Evolutionary conservation across 2,797 vertebrate species (phyloP).

Genomic region (Lerista edwardsae): DNA sequence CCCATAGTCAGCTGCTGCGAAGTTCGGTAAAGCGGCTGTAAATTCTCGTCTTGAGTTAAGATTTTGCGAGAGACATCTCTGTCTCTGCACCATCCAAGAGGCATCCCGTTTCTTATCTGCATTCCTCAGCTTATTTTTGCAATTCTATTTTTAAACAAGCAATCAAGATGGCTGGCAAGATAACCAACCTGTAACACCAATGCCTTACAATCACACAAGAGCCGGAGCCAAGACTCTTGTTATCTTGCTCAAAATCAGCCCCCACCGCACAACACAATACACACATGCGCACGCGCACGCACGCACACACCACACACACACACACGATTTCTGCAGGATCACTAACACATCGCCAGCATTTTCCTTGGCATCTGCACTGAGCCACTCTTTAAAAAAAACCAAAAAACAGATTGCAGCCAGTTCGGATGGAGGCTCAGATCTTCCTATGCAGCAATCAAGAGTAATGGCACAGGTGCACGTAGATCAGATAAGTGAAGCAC

Average conservation of each 20-base stretch:
- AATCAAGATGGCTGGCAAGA: constrained; percentile 2
- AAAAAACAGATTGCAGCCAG: constrained; percentile 61
- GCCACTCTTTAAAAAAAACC: constrained; percentile 38
- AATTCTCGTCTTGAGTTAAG: constrained; percentile 44
- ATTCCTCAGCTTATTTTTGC: background rate
- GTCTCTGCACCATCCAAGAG: background rate
- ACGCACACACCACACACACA: no score
- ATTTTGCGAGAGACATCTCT: constrained; percentile 16
- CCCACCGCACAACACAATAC: no score
- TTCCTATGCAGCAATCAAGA: constrained; percentile 74
- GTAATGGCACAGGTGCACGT: constrained; percentile 75
- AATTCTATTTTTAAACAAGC: constrained; percentile 52
- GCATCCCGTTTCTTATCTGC: background rate
- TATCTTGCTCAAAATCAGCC: background rate
- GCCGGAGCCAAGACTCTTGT: constrained; percentile 3
- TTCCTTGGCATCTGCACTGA: constrained; percentile 60
- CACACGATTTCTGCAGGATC: constrained; percentile 44
- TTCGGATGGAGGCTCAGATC: constrained; percentile 55
- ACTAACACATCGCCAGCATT: constrained; percentile 61
- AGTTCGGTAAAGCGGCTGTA: background rate
- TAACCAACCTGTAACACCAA: constrained; percentile 7
- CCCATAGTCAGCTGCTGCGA: constrained; percentile 14
- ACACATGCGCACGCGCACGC: no score
- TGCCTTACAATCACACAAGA: background rate
- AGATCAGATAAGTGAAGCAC: constrained; percentile 74